Conservation (phyloP, 2,797 vertebrate genomes). For the Micrastur ruficollis region DNA sequence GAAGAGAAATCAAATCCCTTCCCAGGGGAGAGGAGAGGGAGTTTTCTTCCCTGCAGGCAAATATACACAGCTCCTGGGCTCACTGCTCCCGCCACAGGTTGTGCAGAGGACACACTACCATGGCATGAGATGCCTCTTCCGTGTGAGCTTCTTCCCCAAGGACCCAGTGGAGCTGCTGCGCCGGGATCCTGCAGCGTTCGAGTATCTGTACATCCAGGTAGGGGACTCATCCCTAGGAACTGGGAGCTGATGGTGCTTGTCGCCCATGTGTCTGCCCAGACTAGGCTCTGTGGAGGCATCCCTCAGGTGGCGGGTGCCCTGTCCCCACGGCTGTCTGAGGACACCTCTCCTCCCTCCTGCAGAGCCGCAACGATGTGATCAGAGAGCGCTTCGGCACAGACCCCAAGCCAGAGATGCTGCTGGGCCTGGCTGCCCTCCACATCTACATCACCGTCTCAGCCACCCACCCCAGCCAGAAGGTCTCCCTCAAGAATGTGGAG, state of each 20-base stretch:
- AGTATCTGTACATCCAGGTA: conserved; percentile 99
- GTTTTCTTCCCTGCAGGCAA: background rate
- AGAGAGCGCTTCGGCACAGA: conserved; percentile 93
- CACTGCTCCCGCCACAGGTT: conserved; percentile 77
- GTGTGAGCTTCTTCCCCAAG: conserved; percentile 98
- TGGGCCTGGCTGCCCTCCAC: conserved; percentile 92
- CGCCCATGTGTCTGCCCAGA: fast-evolving
- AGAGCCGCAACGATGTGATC: conserved; percentile 99
- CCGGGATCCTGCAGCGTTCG: conserved; percentile 94
- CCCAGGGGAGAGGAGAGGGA: background rate
- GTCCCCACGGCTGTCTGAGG: background rate
- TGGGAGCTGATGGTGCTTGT: background rate
- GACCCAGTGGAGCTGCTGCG: conserved; percentile 93
- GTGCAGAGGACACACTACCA: conserved; percentile 98
- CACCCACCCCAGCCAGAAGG: conserved; percentile 94
- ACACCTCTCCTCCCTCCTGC: background rate
- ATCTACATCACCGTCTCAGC: conserved; percentile 98
- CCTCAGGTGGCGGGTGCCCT: background rate
- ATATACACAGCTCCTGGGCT: background rate
- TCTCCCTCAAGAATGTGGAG: conserved; percentile 98
- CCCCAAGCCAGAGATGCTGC: conserved; percentile 91
- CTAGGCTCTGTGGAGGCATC: background rate
- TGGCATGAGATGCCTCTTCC: conserved; percentile 97
- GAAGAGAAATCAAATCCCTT: background rate
- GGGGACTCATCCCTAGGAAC: background rate